Evolutionary conservation across 1,140 invertebrate species (phyloP), one percentile per base, ranked within the genome.

Genomic region (Wiebesia pumilae): DNA sequence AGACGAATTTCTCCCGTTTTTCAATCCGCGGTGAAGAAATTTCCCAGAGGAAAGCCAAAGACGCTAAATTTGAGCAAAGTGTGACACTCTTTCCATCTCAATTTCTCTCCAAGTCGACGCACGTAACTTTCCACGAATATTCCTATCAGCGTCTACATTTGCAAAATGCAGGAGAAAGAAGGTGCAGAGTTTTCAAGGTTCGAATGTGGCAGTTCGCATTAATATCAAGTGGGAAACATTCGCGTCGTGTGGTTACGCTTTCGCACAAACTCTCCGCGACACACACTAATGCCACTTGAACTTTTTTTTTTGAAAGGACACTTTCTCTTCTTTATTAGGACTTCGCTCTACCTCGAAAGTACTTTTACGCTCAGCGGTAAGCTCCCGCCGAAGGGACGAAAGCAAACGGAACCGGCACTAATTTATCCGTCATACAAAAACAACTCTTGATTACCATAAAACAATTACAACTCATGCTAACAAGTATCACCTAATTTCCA

Each of bases 101-200:
- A 19, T 62, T 51, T 40, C 67, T 21, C 12, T 38, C 58, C n/a
- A 21, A 54, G 16, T 47, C 27, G 6, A 24, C 4, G 65, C 47
- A 73, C 47, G 24, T 77, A 77, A 84, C 82, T 75, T 40, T 30
- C 54, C 65, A 7, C 7, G n/a, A 3, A n/a, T 6, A 27, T 3
- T n/a, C n/a, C 3, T n/a, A 65, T 65, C n/a, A 0, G 62, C 62
- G 27, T 30, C 62, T n/a, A 16, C 35, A 62, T 51, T 77, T 62
- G 54, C 75, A 62, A 77, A 84, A 43, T 43, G 67, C 69, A 62
- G 47, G 3, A 7, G 71, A n/a, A n/a, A 83, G 10, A 35, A 58
- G 77, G 38, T 19, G 47, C 33, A 21, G 73, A 40, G 21, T 67
- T 78, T 78, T 78, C 73, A 78, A 84, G 73, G 83, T 33, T 78